Evolutionary conservation across 2,888 invertebrate genomes (phyloP), one percentile per base, ranked within the genome.

Genomic region (Phyllotreta striolata): DNA sequence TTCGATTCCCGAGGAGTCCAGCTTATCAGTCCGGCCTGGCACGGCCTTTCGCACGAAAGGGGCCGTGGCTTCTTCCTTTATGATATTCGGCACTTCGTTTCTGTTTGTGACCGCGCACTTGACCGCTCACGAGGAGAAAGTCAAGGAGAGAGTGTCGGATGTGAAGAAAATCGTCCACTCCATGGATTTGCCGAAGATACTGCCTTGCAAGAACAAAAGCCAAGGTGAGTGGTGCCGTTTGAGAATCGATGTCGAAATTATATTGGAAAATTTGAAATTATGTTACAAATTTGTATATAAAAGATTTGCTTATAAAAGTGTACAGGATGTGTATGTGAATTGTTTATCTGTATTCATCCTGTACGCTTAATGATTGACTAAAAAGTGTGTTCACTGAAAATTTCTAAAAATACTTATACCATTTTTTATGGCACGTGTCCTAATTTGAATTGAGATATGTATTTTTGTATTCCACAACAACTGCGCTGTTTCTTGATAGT

Each of bases 91-190:
- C 9, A 95, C 97, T 0, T 93, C 95, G 8, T 93, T 97, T 81
- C 85, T 98, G 4, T 97, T 99, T 78, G 91, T 98, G 3, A 96
- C 96, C 46, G 95, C 95, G 13, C 98, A 99, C 84, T 86, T 99
- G 69, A 95, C 96, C 0, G 96, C 96, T 0, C 95, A 95, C 78
- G 92, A 93, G 76, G 93, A 93, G 75, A 92, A 93, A 79, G 90
- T 93, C 0, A 93, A 93, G 74, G 93, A 94, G 77, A 84, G 95
- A 54, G 89, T 95, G 0, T 89, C 91, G 1, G 95, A 95, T 81
- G 92, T 95, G 43, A 92, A 91, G 74, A 88, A 90, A 77, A 94
- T 95, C 64, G 90, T 91, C 49, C 85, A 92, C 71, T 87, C 92
- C 10, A 83, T 95, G 55, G 93, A 95, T 82, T 83, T 95, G 70